Evolutionary conservation across 2,797 vertebrate species (phyloP).

Genomic region (Anabacerthia variegaticeps): DNA sequence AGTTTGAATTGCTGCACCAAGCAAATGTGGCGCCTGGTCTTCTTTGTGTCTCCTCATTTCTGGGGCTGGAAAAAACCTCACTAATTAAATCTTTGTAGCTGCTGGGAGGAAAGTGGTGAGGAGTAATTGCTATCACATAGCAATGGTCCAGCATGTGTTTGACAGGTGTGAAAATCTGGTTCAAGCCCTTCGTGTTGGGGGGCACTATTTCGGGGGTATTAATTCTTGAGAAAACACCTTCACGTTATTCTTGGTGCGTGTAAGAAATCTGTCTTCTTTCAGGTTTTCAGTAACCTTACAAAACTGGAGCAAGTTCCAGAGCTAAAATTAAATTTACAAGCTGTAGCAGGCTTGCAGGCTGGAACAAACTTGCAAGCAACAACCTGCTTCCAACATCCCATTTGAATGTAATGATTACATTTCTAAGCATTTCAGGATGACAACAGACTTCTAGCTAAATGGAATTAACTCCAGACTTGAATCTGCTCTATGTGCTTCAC

Average conservation of each 20-base stretch:
- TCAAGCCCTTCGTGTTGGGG: not conserved
- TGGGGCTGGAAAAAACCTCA: not conserved
- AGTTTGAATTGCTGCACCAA: not conserved
- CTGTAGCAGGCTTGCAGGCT: conserved; percentile 31
- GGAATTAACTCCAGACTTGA: not conserved
- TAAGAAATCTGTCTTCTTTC: not conserved
- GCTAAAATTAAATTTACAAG: conserved; percentile 61
- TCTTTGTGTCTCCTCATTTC: not conserved
- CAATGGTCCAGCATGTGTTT: not conserved
- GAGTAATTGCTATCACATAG: not conserved
- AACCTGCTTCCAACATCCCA: conserved; percentile 34
- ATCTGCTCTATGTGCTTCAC: not conserved
- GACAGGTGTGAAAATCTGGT: not conserved
- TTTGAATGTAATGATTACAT: conserved; percentile 1
- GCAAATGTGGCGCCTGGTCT: not conserved
- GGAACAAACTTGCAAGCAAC: conserved; percentile 50
- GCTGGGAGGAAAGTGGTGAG: not conserved
- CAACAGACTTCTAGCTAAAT: not conserved
- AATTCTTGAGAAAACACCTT: not conserved
- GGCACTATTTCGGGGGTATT: accelerated
- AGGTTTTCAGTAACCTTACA: not conserved
- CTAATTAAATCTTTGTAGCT: conserved; percentile 26
- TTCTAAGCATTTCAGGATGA: conserved; percentile 15
- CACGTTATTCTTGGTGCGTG: not conserved
- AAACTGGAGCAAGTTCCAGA: conserved; percentile 3